Percentiles rank a stretch among this genome's conserved stretches.
phyloP scores from a whole-genome alignment of 2,797 vertebrate species.

The Okamejei kenojei region DNA sequence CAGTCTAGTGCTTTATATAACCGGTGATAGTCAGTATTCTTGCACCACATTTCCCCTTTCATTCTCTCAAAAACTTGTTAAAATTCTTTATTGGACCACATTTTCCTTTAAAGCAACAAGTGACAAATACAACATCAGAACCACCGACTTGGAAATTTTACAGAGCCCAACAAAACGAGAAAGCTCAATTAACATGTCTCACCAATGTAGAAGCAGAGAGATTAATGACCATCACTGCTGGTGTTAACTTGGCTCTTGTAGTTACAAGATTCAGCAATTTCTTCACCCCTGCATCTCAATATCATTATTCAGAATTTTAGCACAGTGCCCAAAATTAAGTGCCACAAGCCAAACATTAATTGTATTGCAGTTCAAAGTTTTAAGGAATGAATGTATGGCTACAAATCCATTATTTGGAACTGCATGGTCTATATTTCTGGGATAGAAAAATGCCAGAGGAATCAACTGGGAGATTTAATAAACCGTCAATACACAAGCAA shows the following conservation, averaged over 20 bases:
- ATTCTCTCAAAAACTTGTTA: neutral
- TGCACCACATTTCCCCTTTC: neutral
- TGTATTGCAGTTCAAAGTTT: neutral
- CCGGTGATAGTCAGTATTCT: too few relatives aligned
- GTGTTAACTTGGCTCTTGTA: neutral
- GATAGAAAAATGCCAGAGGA: neutral
- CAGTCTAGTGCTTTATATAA: too few relatives aligned
- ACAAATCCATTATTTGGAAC: neutral
- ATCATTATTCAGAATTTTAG: neutral
- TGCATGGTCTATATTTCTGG: neutral
- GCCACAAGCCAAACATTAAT: neutral
- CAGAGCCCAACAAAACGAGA: neutral
- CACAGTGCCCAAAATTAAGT: neutral
- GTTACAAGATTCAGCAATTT: neutral
- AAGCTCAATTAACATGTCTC: neutral
- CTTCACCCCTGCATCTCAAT: neutral
- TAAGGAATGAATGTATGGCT: neutral
- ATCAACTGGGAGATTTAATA: neutral
- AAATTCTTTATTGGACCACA: neutral
- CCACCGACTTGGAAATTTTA: conserved; percentile 12
- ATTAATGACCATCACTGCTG: conserved; percentile 8
- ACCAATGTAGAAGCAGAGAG: neutral
- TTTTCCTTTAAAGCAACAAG: conserved; percentile 15
- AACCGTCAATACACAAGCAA: neutral
- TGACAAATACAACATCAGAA: neutral